These are phyloP conservation scores for Platycercus adscitus DNA, from an alignment of 2,113 vertebrate species.

Conservation along the genomic window DNA sequence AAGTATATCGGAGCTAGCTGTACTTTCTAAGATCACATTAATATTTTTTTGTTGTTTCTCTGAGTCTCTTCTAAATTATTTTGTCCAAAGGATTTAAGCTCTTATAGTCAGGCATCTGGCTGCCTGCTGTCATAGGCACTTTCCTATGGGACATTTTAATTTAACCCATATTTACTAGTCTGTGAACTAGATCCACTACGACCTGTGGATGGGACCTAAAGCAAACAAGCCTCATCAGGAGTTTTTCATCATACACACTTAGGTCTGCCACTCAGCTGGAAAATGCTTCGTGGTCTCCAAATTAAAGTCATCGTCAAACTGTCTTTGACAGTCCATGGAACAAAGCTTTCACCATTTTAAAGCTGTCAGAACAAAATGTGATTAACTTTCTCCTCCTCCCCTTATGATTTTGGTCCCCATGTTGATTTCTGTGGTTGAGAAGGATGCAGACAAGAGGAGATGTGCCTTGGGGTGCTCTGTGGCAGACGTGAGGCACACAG, in stretches of 20 bases:
- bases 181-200: not conserved
- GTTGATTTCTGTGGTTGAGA: not conserved
- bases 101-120: not conserved
- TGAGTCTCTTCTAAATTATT: not conserved
- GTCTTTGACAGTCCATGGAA: not conserved
- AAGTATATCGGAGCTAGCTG: not conserved
- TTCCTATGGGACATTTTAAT: not conserved
- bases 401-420: not conserved
- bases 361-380: not conserved
- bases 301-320: not conserved
- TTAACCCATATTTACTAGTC: not conserved
- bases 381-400: not conserved
- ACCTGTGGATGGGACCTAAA: not conserved
- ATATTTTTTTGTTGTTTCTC: not conserved
- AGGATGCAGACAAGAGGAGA: not conserved
- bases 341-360: not conserved
- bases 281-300: accelerated
- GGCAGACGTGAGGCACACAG: not conserved
- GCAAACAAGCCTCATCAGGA: not conserved
- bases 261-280: not conserved
- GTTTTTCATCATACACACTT: not conserved
- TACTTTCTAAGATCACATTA: not conserved
- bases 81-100: not conserved
- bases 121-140: not conserved
- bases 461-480: not conserved